phyloP scores from a whole-genome alignment of 1,140 invertebrate species.

The Drosophila arawakana region DNA sequence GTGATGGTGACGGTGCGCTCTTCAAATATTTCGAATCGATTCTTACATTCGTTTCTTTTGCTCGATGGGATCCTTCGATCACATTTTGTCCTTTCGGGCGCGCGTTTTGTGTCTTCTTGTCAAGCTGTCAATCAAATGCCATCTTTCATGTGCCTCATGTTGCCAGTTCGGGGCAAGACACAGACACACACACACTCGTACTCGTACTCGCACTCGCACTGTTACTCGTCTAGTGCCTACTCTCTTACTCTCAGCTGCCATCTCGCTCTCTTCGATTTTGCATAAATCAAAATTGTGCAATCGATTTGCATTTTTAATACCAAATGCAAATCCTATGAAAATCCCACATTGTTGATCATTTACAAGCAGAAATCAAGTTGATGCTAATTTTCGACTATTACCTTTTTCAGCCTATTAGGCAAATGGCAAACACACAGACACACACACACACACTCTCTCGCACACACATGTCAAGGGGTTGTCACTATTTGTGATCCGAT shows the following conservation, averaged over 20 bases:
- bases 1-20: conserved; percentile 46
- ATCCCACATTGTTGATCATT: conserved; percentile 67
- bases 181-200: background rate
- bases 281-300: background rate
- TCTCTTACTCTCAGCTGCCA: background rate
- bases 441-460: conserved; percentile 28
- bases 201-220: no score
- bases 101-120: conserved; percentile 62
- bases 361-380: conserved; percentile 74
- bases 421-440: conserved; percentile 44
- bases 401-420: conserved; percentile 63
- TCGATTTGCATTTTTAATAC: conserved; percentile 43
- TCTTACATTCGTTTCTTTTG: background rate
- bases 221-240: background rate
- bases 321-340: conserved; percentile 45
- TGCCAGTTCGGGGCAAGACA: conserved; percentile 14
- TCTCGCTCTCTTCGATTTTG: conserved; percentile 2
- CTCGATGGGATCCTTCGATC: conserved; percentile 30
- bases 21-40: conserved; percentile 15
- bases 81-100: conserved; percentile 54
- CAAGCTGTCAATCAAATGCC: conserved; percentile 73
- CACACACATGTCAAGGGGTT: conserved; percentile 59
- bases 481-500: conserved; percentile 51
- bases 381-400: conserved; percentile 49
- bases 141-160: conserved; percentile 59